Percentiles rank a stretch among this genome's conserved stretches.
Conservation (phyloP, 2,797 vertebrate genomes). For the Acropternis orthonyx region DNA sequence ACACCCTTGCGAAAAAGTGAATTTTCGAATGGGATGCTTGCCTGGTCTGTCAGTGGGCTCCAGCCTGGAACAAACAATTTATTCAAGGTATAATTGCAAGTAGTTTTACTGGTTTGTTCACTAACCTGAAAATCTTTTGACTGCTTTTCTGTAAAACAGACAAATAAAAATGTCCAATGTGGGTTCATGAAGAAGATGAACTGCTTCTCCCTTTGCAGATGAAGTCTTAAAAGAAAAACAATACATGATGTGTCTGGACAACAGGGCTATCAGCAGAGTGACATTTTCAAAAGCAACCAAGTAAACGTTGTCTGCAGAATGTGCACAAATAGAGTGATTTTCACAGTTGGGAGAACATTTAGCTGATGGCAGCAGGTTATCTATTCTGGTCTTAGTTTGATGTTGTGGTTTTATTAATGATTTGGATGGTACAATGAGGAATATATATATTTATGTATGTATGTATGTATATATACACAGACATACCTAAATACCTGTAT, state of each 20-base stretch:
- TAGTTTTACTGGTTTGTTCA: background rate
- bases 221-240: background rate
- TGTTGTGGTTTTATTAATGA: background rate
- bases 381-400: background rate
- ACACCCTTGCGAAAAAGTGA: slow-evolving; percentile 63
- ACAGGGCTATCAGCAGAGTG: background rate
- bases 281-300: background rate
- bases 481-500: background rate
- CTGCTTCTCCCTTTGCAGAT: background rate
- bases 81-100: slow-evolving; percentile 65
- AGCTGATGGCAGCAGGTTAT: background rate
- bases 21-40: slow-evolving; percentile 62
- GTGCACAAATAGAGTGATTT: background rate
- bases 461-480: background rate
- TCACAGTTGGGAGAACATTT: background rate
- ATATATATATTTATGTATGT: background rate
- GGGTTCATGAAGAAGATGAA: background rate
- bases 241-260: background rate
- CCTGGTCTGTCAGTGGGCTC: slow-evolving; percentile 53
- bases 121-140: background rate
- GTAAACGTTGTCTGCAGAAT: background rate
- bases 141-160: background rate
- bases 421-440: background rate
- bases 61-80: slow-evolving; percentile 50
- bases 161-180: background rate